phyloP scores from a whole-genome alignment of 2,113 vertebrate species.

The Plecotus auritus region DNA sequence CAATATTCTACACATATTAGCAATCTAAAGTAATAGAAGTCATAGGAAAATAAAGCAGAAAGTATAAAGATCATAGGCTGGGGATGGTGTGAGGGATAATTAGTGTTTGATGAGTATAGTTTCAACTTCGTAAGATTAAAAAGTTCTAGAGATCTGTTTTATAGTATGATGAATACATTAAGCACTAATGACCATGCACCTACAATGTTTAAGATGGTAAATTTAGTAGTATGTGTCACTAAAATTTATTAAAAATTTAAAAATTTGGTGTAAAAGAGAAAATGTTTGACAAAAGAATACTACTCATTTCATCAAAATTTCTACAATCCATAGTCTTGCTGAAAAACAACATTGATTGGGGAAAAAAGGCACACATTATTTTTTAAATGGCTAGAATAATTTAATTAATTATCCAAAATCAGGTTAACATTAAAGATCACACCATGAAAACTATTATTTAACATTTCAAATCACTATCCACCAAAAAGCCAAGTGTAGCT shows the following conservation, averaged over 20 bases:
- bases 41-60: not conserved
- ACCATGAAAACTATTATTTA: not conserved
- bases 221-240: not conserved
- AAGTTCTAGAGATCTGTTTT: not conserved
- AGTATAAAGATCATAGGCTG: not conserved
- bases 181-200: not conserved
- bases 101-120: not conserved
- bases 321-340: not conserved
- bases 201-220: not conserved
- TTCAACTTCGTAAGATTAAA: not conserved
- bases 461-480: not conserved
- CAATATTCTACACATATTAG: not conserved
- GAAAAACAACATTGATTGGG: not conserved
- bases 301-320: not conserved
- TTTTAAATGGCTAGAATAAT: not conserved
- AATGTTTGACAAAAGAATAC: not conserved
- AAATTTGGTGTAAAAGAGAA: not conserved
- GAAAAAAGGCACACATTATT: not conserved
- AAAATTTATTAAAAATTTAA: not conserved
- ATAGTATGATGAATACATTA: not conserved
- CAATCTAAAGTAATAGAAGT: not conserved
- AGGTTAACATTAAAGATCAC: not conserved
- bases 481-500: not conserved
- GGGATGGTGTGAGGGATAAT: not conserved
- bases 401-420: not conserved